phyloP scores from a whole-genome alignment of 2,888 invertebrate species.

The Apamea crenata region DNA sequence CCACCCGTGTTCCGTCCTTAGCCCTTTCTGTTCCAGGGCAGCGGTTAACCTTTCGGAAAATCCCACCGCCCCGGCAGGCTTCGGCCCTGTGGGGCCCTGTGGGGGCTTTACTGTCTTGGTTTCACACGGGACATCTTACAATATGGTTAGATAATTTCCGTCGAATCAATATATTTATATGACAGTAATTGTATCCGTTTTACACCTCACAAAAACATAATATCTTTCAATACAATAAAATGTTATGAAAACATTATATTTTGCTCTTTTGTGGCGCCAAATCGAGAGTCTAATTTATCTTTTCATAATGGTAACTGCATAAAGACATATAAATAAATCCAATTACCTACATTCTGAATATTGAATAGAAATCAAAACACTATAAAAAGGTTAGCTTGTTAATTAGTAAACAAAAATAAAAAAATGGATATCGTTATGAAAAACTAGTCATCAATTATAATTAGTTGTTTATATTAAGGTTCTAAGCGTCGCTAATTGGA shows the following conservation, averaged over 20 bases:
- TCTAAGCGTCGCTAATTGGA: not conserved
- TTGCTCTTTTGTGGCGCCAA: constrained; percentile 18
- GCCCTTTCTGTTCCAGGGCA: no score
- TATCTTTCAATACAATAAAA: not conserved
- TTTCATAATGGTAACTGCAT: not conserved
- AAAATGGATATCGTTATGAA: constrained; percentile 1
- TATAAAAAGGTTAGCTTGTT: constrained; percentile 12
- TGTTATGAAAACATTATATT: constrained; percentile 2
- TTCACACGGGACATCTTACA: constrained; percentile 5
- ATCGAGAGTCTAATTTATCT: constrained; percentile 7
- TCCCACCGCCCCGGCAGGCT: no score
- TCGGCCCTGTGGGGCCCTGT: no score
- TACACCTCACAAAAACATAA: not conserved
- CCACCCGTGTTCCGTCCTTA: no score
- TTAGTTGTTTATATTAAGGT: not conserved
- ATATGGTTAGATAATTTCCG: not conserved
- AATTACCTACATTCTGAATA: constrained; percentile 5
- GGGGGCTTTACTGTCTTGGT: not conserved
- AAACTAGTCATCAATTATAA: not conserved
- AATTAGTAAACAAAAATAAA: not conserved
- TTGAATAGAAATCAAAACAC: constrained; percentile 17
- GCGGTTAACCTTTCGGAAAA: no score
- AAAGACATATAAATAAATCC: not conserved
- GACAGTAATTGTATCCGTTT: constrained; percentile 33
- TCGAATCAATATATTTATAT: constrained; percentile 2